A percentile compares a stretch with the other conserved stretches of the same genome.
phyloP scores from a whole-genome alignment of 1,140 invertebrate species.

The Odontomachus brunneus region DNA sequence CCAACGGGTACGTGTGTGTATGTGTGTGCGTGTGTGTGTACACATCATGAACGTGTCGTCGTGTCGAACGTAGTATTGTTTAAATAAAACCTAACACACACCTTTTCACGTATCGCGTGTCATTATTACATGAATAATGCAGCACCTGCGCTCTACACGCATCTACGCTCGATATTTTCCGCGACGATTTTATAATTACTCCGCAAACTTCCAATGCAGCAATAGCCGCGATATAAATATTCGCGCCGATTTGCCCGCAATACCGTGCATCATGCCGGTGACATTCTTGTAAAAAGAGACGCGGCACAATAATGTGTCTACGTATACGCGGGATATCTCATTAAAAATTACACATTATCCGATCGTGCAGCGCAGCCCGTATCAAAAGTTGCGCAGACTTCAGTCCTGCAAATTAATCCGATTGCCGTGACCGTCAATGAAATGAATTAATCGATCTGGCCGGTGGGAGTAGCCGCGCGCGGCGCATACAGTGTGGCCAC shows the following conservation, averaged over 20 bases:
- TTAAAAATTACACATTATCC: slow-evolving; percentile 43
- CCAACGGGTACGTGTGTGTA: no score
- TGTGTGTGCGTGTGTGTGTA: no score
- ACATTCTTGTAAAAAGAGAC: background rate
- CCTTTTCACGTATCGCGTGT: background rate
- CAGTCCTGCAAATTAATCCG: slow-evolving; percentile 50
- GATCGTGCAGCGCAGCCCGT: background rate
- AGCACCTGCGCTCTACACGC: no score
- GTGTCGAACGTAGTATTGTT: background rate
- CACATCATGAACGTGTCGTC: no score
- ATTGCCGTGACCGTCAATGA: slow-evolving; percentile 46
- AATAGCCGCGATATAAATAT: slow-evolving; percentile 10
- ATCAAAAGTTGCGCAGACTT: slow-evolving; percentile 40
- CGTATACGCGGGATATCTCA: background rate
- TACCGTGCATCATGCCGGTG: background rate
- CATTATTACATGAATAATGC: background rate
- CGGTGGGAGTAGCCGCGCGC: background rate
- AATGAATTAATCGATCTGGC: slow-evolving; percentile 57
- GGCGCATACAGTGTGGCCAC: background rate
- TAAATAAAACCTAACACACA: background rate
- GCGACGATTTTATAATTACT: slow-evolving; percentile 2
- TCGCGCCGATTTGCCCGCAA: slow-evolving; percentile 6
- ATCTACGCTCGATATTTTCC: background rate
- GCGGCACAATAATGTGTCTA: background rate
- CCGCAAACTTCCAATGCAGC: background rate